These are phyloP conservation scores for Eonycteris spelaea DNA, from an alignment of 2,113 vertebrate genomes.

Conservation along the genomic window DNA sequence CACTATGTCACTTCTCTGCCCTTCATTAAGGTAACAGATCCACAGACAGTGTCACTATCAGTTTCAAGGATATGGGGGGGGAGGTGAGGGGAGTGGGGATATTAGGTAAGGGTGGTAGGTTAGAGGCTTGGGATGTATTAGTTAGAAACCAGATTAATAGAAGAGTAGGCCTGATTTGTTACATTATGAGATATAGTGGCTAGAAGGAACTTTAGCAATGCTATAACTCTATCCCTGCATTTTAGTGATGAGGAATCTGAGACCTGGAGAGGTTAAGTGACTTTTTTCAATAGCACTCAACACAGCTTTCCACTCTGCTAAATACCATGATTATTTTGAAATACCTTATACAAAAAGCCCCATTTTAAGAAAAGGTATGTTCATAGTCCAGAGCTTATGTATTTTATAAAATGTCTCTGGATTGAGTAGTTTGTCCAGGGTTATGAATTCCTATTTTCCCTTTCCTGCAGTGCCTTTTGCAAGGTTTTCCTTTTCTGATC, in stretches of 20 bases:
- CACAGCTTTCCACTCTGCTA: constrained; percentile 16
- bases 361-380: constrained; percentile 33
- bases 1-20: constrained; percentile 43
- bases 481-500: constrained; percentile 39
- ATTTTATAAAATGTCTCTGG: constrained; percentile 26
- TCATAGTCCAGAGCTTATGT: background rate
- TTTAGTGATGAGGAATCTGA: constrained; percentile 52
- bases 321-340: background rate
- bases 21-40: constrained; percentile 46
- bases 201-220: constrained; percentile 42
- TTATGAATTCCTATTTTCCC: constrained; percentile 41
- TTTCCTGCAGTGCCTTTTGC: constrained; percentile 56
- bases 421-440: background rate
- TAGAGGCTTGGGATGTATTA: constrained; percentile 51
- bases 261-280: constrained; percentile 14
- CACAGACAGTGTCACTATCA: constrained; percentile 17
- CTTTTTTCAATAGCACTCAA: constrained; percentile 30
- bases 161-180: constrained; percentile 48
- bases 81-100: background rate
- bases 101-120: constrained; percentile 12
- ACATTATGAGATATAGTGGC: constrained; percentile 34
- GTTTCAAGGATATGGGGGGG: constrained; percentile 2
- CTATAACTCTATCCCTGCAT: constrained; percentile 17
- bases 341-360: background rate
- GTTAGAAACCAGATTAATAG: constrained; percentile 62